phyloP scores from a whole-genome alignment of 1,140 invertebrate species.

The Drosophila baimaii region DNA sequence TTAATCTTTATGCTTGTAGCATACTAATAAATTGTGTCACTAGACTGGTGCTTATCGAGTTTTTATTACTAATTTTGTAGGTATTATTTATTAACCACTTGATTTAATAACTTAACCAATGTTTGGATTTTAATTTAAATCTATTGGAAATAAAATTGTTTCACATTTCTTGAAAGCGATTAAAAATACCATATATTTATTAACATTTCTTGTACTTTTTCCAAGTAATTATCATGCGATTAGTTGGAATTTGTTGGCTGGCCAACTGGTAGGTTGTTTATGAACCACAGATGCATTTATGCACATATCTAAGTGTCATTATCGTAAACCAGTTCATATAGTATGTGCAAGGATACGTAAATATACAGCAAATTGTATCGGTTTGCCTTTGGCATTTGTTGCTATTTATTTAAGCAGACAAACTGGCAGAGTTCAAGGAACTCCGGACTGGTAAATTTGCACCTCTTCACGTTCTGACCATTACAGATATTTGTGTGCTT shows the following conservation, averaged over 20 bases:
- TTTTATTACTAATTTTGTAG: too few species aligned
- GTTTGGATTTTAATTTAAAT: too few species aligned
- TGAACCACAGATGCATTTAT: conserved; percentile 20
- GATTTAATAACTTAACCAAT: too few species aligned
- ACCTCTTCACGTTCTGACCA: conserved; percentile 33
- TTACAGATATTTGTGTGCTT: conserved; percentile 58
- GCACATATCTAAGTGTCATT: conserved; percentile 21
- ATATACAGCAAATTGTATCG: conserved; percentile 2
- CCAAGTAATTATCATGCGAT: neutral
- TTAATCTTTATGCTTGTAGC: too few species aligned
- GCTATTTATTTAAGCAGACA: conserved; percentile 28
- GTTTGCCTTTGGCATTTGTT: conserved; percentile 18
- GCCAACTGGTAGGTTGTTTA: conserved; percentile 25
- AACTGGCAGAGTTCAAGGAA: conserved; percentile 33
- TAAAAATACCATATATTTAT: neutral
- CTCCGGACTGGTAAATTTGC: conserved; percentile 26
- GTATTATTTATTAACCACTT: too few species aligned
- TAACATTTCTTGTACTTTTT: neutral
- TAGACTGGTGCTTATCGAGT: too few species aligned
- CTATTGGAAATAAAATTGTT: neutral
- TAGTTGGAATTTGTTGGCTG: neutral
- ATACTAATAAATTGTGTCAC: too few species aligned
- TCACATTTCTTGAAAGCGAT: neutral
- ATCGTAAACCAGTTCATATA: conserved; percentile 15
- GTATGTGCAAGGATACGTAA: neutral